Percentiles rank a stretch among this genome's conserved stretches.
Conservation (phyloP, 2,888 invertebrate species). For the Xylota sylvarum region DNA sequence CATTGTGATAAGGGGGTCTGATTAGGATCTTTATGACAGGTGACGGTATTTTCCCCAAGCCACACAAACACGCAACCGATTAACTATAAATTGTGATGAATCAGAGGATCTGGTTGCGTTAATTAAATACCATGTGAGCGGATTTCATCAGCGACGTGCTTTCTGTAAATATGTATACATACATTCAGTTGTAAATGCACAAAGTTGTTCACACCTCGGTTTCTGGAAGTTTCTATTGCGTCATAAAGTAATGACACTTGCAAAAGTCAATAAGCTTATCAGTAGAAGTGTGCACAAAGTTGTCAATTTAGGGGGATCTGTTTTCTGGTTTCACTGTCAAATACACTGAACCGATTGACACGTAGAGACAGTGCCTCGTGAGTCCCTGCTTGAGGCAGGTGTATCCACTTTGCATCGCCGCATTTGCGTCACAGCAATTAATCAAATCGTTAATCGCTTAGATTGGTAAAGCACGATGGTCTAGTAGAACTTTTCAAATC, state of each 20-base stretch:
- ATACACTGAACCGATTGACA: not conserved
- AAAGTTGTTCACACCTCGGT: not conserved
- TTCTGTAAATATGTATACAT: not conserved
- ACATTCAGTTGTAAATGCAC: not conserved
- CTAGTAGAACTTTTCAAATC: constrained; percentile 10
- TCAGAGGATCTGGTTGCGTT: constrained; percentile 23
- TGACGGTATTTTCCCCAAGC: constrained; percentile 29
- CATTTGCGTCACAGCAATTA: constrained; percentile 40
- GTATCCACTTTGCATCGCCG: constrained; percentile 34
- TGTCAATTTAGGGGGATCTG: not conserved
- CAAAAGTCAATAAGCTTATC: not conserved
- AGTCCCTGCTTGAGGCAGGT: constrained; percentile 17
- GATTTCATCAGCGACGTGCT: constrained; percentile 50
- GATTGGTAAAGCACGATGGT: constrained; percentile 29
- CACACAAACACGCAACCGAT: constrained; percentile 19
- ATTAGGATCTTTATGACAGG: constrained; percentile 12
- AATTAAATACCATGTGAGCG: constrained; percentile 20
- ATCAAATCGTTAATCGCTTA: constrained; percentile 19
- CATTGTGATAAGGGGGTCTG: constrained; percentile 45
- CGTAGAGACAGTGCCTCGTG: not conserved
- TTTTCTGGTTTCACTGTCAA: not conserved
- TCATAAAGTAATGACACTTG: constrained; percentile 1
- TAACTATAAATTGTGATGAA: constrained; percentile 20
- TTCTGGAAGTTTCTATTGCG: constrained; percentile 24
- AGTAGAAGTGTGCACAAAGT: not conserved